Evolutionary conservation across 35 echinoderm and acorn worm species (phyloP).

Genomic region (Lytechinus pictus): DNA sequence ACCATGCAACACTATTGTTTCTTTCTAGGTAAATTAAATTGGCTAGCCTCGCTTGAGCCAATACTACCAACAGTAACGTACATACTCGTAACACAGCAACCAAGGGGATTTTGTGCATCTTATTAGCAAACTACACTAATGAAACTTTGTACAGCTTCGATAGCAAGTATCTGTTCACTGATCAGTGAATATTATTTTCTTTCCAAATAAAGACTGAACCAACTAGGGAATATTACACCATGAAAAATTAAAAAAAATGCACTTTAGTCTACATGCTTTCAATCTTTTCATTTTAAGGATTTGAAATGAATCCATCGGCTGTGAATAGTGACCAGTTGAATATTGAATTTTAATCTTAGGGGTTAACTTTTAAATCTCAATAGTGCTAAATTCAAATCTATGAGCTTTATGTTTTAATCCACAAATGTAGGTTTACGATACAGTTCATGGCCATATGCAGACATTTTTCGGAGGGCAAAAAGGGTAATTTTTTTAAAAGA

Average conservation of each 20-base stretch:
- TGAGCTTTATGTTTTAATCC: no score
- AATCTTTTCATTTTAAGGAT: no score
- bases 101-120: neutral
- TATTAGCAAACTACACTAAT: neutral
- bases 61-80: neutral
- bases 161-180: neutral
- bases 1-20: neutral
- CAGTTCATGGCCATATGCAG: no score
- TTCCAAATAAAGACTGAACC: neutral
- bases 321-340: no score
- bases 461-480: no score
- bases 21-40: neutral
- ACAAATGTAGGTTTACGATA: no score
- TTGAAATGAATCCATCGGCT: no score
- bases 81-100: neutral
- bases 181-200: neutral
- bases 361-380: no score
- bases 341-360: no score
- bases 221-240: neutral
- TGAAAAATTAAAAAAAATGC: neutral
- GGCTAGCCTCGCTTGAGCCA: neutral
- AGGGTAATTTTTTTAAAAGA: no score
- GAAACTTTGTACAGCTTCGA: neutral
- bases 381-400: no score
- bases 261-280: neutral